These are phyloP conservation scores for Neostethus bicornis DNA, from an alignment of 2,797 vertebrate genomes.

Conservation along the genomic window DNA sequence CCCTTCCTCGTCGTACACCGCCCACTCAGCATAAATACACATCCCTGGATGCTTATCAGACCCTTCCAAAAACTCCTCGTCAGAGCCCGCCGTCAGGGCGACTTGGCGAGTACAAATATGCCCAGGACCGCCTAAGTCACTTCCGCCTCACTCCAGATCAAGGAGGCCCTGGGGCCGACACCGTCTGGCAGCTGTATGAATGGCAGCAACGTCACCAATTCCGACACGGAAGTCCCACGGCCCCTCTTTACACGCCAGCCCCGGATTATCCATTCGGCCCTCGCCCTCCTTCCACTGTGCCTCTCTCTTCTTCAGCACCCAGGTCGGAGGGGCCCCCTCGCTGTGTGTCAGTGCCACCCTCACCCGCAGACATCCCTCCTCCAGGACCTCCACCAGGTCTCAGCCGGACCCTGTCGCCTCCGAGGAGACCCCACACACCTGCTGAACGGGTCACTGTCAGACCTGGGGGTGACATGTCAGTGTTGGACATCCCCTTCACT, in stretches of 20 bases:
- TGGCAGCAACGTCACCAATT: conserved; percentile 97
- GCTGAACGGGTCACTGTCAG: conserved; percentile 88
- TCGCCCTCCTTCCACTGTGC: conserved; percentile 85
- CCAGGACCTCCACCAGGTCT: conserved; percentile 68
- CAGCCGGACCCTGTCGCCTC: conserved; percentile 77
- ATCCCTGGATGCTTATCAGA: conserved; percentile 85
- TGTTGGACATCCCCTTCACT: conserved; percentile 79
- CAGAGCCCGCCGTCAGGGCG: conserved; percentile 82
- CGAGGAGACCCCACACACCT: conserved; percentile 88
- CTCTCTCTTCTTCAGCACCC: conserved; percentile 77
- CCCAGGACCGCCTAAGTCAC: conserved; percentile 93
- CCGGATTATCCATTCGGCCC: conserved; percentile 86
- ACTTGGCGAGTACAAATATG: conserved; percentile 93
- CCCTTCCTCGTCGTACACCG: conserved; percentile 84
- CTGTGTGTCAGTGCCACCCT: conserved; percentile 91
- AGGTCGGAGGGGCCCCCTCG: conserved; percentile 84
- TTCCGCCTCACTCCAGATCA: conserved; percentile 87
- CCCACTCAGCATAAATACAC: conserved; percentile 79
- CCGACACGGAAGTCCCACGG: conserved; percentile 93
- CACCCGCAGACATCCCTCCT: conserved; percentile 86
- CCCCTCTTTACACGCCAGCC: conserved; percentile 84
- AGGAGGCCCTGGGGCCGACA: conserved; percentile 84
- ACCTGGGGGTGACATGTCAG: conserved; percentile 79
- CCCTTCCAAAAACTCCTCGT: conserved; percentile 86
- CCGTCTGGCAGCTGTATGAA: conserved; percentile 92